A percentile compares a stretch with the other conserved stretches of the same genome.
Evolutionary conservation across 2,113 vertebrate species (phyloP).

Genomic region (Chaetorhynchus papuensis): DNA sequence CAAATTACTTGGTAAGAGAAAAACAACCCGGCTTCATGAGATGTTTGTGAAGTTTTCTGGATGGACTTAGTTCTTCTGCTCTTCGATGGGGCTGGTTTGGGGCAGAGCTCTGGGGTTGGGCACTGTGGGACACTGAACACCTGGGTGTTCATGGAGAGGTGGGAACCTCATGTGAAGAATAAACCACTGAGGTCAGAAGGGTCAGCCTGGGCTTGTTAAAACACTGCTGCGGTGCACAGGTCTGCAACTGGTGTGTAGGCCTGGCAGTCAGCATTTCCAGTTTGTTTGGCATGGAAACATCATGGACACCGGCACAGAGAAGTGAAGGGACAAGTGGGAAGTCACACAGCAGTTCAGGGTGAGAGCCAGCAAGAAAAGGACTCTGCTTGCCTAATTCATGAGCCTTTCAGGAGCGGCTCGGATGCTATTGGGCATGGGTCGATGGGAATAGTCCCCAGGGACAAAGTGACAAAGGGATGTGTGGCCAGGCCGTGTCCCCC

Average conservation of each 20-base stretch:
- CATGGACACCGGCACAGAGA: background rate
- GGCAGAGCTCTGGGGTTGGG: background rate
- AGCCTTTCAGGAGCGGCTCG: background rate
- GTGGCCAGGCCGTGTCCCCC: background rate
- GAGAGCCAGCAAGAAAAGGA: background rate
- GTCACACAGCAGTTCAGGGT: background rate
- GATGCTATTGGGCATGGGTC: background rate
- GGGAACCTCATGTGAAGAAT: background rate
- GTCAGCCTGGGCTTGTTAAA: background rate
- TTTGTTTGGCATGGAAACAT: background rate
- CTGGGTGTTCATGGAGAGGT: background rate
- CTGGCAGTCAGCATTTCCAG: background rate
- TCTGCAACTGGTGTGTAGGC: background rate
- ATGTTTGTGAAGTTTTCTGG: background rate
- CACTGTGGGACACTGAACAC: background rate
- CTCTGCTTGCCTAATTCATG: background rate
- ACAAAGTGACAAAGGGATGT: background rate
- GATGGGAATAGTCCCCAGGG: background rate
- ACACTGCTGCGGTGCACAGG: background rate
- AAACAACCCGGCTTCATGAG: slow-evolving; percentile 37
- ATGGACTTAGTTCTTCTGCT: background rate
- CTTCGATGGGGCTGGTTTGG: background rate
- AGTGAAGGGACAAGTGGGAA: background rate
- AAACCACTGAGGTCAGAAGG: background rate
- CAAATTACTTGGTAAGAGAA: slow-evolving; percentile 53